Conservation (phyloP, 37 sponge, comb jelly and placozoan genomes). For the Cliona cf. orientalis region DNA sequence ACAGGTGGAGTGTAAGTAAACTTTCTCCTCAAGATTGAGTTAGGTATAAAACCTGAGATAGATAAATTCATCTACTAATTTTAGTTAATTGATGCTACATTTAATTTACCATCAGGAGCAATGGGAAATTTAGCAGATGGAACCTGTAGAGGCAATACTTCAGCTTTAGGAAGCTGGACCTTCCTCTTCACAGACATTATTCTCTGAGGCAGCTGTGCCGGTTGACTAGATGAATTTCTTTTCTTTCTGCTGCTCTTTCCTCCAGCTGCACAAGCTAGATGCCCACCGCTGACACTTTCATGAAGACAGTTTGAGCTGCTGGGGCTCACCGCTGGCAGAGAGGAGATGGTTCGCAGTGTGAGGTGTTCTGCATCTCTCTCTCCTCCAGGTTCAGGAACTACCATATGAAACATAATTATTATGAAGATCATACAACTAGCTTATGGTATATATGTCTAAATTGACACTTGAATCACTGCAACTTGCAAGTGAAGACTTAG, state of each 20-base stretch:
- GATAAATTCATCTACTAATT: not conserved
- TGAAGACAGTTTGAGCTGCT: not conserved
- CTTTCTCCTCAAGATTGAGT: slow-evolving; percentile 36
- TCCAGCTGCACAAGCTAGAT: not conserved
- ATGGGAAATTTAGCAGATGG: slow-evolving; percentile 36
- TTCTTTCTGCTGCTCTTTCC: not conserved
- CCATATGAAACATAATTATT: too few species aligned
- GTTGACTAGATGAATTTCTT: not conserved
- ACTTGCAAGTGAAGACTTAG: too few species aligned
- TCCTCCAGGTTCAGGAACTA: too few species aligned
- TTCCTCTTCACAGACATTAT: too few species aligned
- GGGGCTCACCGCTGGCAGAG: too few species aligned
- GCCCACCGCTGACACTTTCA: not conserved
- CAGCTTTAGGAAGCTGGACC: slow-evolving; percentile 5
- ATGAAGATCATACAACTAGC: too few species aligned
- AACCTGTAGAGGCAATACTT: slow-evolving; percentile 4
- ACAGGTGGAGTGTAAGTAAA: slow-evolving; percentile 7
- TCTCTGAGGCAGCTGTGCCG: too few species aligned
- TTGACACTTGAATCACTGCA: too few species aligned
- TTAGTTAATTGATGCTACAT: not conserved
- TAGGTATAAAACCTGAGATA: slow-evolving; percentile 57
- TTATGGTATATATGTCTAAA: too few species aligned
- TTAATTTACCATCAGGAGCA: slow-evolving; percentile 77
- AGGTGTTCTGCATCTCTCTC: too few species aligned
- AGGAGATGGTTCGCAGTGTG: too few species aligned